Evolutionary conservation across 1,140 invertebrate species (phyloP).

Genomic region (Plutomurus gul): DNA sequence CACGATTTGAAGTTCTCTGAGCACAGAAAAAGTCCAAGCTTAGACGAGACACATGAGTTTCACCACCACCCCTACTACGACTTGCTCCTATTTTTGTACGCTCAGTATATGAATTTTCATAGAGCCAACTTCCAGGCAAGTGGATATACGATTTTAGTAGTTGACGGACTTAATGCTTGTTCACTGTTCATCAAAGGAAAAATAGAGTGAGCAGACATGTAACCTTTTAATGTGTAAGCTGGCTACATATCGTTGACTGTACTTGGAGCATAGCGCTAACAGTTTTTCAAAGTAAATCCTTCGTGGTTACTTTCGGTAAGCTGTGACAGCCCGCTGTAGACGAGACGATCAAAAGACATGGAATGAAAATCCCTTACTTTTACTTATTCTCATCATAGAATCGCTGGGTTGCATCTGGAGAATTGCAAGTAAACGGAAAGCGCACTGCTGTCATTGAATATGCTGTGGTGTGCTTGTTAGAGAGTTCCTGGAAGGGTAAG

Average conservation of each 20-base stretch:
- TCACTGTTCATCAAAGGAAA: too few species aligned
- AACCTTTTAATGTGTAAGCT: background rate
- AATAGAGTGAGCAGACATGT: too few species aligned
- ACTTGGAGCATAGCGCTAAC: too few species aligned
- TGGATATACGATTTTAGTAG: too few species aligned
- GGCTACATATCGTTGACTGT: too few species aligned
- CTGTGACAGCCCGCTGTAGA: background rate
- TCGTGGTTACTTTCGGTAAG: background rate
- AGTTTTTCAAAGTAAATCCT: background rate
- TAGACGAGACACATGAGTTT: background rate
- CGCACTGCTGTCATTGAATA: constrained; percentile 10
- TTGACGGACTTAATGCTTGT: too few species aligned
- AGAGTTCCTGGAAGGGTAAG: background rate
- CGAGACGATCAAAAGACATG: background rate
- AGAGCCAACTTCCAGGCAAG: too few species aligned
- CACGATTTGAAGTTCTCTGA: background rate
- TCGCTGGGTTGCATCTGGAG: constrained; percentile 2
- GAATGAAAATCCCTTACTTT: constrained; percentile 8
- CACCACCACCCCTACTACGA: too few species aligned
- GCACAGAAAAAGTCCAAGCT: background rate
- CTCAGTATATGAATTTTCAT: too few species aligned
- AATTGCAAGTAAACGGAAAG: constrained; percentile 11
- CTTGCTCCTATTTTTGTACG: too few species aligned
- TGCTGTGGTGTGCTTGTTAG: too few species aligned
- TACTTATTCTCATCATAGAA: background rate